A percentile compares a stretch with the other conserved stretches of the same genome.
Evolutionary conservation across 2,113 vertebrate genomes (phyloP).

Genomic region (Platysternon megacephalum): DNA sequence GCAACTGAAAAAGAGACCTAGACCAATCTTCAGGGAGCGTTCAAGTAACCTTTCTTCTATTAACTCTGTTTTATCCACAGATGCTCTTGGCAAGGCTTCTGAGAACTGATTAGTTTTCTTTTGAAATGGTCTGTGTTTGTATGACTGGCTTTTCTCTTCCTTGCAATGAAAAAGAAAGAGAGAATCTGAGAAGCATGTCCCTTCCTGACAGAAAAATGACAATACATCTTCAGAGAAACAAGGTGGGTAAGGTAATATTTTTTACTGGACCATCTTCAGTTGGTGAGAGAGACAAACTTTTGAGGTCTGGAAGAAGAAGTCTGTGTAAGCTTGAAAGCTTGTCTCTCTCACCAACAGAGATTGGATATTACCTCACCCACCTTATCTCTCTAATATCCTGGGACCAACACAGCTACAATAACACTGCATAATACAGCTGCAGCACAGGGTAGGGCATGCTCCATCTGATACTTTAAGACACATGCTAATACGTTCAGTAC

Average conservation of each 20-base stretch:
- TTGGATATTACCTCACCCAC: not conserved
- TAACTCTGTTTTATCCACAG: constrained; percentile 44
- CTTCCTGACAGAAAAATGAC: not conserved
- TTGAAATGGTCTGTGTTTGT: constrained; percentile 26
- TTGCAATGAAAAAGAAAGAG: not conserved
- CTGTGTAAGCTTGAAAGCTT: not conserved
- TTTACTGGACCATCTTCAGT: not conserved
- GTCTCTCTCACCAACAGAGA: not conserved
- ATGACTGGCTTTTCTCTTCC: not conserved
- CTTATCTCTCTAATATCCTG: not conserved
- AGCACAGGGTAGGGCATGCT: not conserved
- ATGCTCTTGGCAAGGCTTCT: not conserved
- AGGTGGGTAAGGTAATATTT: not conserved
- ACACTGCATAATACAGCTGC: not conserved
- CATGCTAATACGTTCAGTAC: constrained; percentile 9
- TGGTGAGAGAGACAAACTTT: not conserved
- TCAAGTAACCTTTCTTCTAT: constrained; percentile 28
- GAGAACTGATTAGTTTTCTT: not conserved
- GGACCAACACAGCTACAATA: not conserved
- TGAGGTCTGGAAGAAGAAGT: not conserved
- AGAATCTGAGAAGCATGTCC: constrained; percentile 21
- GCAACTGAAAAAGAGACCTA: not conserved
- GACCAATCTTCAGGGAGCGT: constrained; percentile 16
- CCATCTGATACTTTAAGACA: constrained; percentile 21
- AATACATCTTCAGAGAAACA: not conserved